Base-by-base conservation (phyloP, 2,888 invertebrate genomes). In the Campoletis raptor region DNA sequence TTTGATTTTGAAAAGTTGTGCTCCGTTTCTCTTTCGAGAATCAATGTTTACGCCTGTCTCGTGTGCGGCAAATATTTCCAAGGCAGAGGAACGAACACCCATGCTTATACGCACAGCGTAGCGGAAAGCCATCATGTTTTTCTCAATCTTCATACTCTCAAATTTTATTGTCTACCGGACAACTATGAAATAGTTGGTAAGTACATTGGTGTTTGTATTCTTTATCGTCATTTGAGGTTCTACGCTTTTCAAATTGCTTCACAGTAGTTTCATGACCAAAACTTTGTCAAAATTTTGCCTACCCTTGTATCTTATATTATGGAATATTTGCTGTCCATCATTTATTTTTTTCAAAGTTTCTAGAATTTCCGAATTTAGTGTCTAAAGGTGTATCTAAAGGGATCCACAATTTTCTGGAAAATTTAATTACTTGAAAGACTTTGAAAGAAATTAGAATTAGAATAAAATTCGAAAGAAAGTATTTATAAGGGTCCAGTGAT, bases 1-100 rank as follows among this genome's bases (percentile, higher is more conserved):
- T 99, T 99, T 95, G 99, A 99, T 95, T 99, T 99, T 95, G 99
- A 99, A 95, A 99, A 99, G 94, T 95, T 99, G 37, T 99, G 99
- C 94, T 99, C 99, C 0, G 98, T 99, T 54, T 99, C 99, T 0
- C 94, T 99, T 87, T 99, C 99, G 0, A 97, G 99, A 92, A 99
- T 99, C 90, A 99, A 99, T 95, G 99, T 99, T 48, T 99, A 99
- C 94, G 99, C 99, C 9, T 99, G 99, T 93, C 96, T 99, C 85
- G 98, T 99, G 0, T 99, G 99, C 94, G 99, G 99, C 30, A 99
- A 99, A 95, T 99, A 99, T 94, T 99, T 99, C 93, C 95, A 97
- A 96, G 99, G 99, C 1, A 96, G 99, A 93, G 99, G 99, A 0
- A 98, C 98, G 9, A 99, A 98, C 92, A 99, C 99, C 0, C 99